phyloP scores from a whole-genome alignment of 2,888 invertebrate genomes.

The Aspidapion aeneum region DNA sequence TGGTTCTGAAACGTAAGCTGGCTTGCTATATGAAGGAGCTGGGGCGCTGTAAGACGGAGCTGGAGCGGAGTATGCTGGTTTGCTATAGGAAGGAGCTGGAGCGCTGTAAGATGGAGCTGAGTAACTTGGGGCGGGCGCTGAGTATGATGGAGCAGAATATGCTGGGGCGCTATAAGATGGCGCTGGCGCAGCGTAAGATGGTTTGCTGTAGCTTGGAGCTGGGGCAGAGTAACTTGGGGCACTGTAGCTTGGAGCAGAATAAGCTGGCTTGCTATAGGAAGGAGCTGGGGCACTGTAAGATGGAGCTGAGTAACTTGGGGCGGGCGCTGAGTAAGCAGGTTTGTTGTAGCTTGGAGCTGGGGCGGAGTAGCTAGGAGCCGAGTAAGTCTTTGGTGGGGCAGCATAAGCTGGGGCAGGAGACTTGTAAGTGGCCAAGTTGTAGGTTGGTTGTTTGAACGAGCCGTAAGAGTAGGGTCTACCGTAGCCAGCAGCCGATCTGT shows the following conservation, averaged over 20 bases:
- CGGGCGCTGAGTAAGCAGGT: conserved; percentile 22
- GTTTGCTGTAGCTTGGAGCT: conserved; percentile 15
- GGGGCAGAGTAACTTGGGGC: conserved; percentile 20
- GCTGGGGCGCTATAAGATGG: conserved; percentile 9
- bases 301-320: conserved; percentile 16
- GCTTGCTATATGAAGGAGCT: conserved; percentile 23
- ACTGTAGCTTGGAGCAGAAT: conserved; percentile 12
- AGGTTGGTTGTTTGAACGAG: conserved; percentile 12
- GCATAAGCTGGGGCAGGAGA: conserved; percentile 7
- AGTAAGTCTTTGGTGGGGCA: conserved; percentile 19
- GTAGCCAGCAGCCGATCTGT: conserved; percentile 26
- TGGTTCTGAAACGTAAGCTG: conserved; percentile 26
- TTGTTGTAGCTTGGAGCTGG: conserved; percentile 20
- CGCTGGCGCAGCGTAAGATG: conserved; percentile 13
- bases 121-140: conserved; percentile 18
- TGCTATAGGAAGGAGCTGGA: conserved; percentile 23
- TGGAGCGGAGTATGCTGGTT: conserved; percentile 28
- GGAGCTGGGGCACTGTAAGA: conserved; percentile 14
- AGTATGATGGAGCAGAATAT: conserved; percentile 24
- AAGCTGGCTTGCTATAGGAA: conserved; percentile 16
- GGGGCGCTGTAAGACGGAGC: conserved; percentile 25
- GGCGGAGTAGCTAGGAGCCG: conserved; percentile 22
- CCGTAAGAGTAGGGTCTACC: conserved; percentile 23
- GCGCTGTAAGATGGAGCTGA: conserved; percentile 19
- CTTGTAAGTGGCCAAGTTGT: not conserved